These are phyloP conservation scores for Caenorhabditis sp. DNA, from an alignment of 2,888 invertebrate species.

Conservation along the genomic window DNA sequence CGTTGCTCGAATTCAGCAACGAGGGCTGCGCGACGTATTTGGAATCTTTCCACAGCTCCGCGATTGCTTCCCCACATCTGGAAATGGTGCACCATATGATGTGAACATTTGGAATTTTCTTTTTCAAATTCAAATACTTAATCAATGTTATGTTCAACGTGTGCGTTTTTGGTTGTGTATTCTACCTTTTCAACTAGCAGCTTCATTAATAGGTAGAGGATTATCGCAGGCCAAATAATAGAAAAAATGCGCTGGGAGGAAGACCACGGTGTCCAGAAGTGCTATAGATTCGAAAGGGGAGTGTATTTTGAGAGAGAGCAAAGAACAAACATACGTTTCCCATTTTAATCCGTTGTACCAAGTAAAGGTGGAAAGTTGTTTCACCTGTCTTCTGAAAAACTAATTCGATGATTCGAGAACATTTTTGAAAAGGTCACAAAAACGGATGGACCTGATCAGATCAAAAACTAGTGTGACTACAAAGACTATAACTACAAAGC, in stretches of 20 bases:
- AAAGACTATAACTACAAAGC: no score
- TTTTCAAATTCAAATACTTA: no score
- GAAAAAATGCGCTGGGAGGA: constrained; percentile 41
- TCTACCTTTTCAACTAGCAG: constrained; percentile 61
- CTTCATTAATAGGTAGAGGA: constrained; percentile 50
- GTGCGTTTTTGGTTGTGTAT: no score
- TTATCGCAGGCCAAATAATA: constrained; percentile 42
- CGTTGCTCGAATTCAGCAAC: constrained; percentile 49
- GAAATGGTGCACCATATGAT: no score
- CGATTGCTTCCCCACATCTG: constrained; percentile 69
- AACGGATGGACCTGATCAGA: no score
- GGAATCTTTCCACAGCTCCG: constrained; percentile 58
- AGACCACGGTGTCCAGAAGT: constrained; percentile 42
- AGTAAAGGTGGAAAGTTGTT: not conserved
- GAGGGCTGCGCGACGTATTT: constrained; percentile 43
- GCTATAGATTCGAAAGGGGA: not conserved
- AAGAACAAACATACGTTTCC: constrained; percentile 34
- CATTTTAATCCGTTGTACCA: constrained; percentile 8
- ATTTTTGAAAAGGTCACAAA: not conserved
- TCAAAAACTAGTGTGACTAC: no score
- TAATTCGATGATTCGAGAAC: not conserved
- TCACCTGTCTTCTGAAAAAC: not conserved
- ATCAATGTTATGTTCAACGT: no score
- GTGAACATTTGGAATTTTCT: not conserved
- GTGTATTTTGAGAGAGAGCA: not conserved